Evolutionary conservation across 2,888 invertebrate genomes (phyloP).

Genomic region (Tryphoninae sp.): DNA sequence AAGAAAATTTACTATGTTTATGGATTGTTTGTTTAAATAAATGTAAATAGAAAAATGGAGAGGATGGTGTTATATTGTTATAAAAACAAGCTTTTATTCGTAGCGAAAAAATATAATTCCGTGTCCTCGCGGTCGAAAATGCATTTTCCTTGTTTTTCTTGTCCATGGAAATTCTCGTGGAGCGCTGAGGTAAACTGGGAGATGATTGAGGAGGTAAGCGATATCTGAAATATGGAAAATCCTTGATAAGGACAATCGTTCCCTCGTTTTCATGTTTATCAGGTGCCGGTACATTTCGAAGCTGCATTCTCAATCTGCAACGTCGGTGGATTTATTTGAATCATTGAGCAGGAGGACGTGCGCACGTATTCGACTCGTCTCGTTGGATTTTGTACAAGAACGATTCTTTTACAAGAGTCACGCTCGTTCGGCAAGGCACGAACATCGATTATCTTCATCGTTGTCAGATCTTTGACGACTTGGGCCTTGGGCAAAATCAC

Average conservation of each 20-base stretch:
- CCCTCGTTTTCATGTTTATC: conserved; percentile 29
- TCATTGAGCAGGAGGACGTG: conserved; percentile 67
- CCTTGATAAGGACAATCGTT: neutral
- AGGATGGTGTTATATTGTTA: neutral
- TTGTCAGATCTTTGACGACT: conserved; percentile 69
- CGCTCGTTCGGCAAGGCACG: conserved; percentile 64
- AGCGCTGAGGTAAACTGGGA: neutral
- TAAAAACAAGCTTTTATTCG: conserved; percentile 3
- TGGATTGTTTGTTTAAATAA: neutral
- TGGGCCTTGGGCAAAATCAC: conserved; percentile 74
- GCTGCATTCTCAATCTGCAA: conserved; percentile 71
- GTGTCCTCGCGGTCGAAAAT: neutral
- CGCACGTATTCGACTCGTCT: conserved; percentile 63
- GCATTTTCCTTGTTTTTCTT: neutral
- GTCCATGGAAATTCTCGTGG: neutral
- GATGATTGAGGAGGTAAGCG: neutral
- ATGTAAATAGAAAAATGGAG: neutral
- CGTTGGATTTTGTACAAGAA: conserved; percentile 69
- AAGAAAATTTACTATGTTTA: neutral
- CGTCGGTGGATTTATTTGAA: conserved; percentile 71
- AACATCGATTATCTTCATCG: conserved; percentile 70
- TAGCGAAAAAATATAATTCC: conserved; percentile 9
- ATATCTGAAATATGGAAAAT: neutral
- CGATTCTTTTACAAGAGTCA: conserved; percentile 67
- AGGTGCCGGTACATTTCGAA: conserved; percentile 72